A percentile compares a stretch with the other conserved stretches of the same genome.
phyloP scores from a whole-genome alignment of 2,113 vertebrate genomes.

The Uria aalge region DNA sequence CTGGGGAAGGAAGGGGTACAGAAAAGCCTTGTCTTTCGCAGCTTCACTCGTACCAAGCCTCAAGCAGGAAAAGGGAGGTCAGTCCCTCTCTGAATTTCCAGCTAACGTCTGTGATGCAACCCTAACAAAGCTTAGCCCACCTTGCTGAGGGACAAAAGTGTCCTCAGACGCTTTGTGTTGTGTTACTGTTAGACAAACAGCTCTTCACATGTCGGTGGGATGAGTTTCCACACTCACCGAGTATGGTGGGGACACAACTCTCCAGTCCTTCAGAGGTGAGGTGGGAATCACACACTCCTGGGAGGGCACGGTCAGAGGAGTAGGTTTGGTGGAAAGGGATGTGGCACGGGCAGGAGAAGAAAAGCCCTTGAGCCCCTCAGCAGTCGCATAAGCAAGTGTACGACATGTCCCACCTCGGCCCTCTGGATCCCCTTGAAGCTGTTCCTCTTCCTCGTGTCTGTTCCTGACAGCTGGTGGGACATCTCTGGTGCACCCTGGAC shows the following conservation, averaged over 20 bases:
- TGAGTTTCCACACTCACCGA: not conserved
- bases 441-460: not conserved
- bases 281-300: rapidly evolving
- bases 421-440: not conserved
- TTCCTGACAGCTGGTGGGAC: not conserved
- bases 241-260: not conserved
- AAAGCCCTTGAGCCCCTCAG: not conserved
- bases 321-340: not conserved
- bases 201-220: rapidly evolving
- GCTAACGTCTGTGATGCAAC: not conserved
- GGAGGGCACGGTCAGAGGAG: not conserved
- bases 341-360: not conserved
- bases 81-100: not conserved
- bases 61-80: not conserved
- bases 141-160: not conserved
- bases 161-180: not conserved
- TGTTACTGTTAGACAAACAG: not conserved
- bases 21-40: not conserved
- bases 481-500: not conserved
- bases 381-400: rapidly evolving
- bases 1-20: not conserved
- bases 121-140: not conserved
- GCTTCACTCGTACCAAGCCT: not conserved
- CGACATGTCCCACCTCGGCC: rapidly evolving
- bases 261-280: not conserved